Conservation (phyloP, 2,888 invertebrate genomes). For the Gibbula magus region DNA sequence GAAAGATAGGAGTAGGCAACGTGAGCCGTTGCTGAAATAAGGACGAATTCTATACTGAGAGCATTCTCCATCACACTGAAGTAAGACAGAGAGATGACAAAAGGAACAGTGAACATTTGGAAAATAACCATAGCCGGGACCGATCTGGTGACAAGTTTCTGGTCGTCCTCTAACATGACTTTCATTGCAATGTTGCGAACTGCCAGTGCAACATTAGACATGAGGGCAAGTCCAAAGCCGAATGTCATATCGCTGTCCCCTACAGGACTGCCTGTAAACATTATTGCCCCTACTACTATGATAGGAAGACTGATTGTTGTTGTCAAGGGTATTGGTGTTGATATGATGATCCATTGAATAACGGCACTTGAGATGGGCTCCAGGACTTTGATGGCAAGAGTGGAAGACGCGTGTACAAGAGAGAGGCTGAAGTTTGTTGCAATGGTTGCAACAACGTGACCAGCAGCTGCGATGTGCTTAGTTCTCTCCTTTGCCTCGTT, state of each 20-base stretch:
- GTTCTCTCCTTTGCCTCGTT: background rate
- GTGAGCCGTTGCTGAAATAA: constrained; percentile 42
- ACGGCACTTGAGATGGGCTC: constrained; percentile 43
- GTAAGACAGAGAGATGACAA: background rate
- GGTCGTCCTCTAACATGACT: constrained; percentile 4
- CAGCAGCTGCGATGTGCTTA: background rate
- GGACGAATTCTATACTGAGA: background rate
- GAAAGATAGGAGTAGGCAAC: constrained; percentile 50
- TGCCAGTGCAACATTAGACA: constrained; percentile 38
- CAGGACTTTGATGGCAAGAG: constrained; percentile 45
- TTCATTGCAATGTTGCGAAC: constrained; percentile 41
- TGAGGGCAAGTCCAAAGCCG: constrained; percentile 29
- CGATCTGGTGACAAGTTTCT: background rate
- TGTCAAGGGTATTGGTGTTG: constrained; percentile 10
- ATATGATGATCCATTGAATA: constrained; percentile 31
- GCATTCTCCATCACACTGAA: background rate
- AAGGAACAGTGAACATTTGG: background rate
- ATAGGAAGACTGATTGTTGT: constrained; percentile 34
- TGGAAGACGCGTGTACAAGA: constrained; percentile 38
- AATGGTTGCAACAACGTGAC: constrained; percentile 18
- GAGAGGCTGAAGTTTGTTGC: constrained; percentile 44
- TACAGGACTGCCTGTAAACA: constrained; percentile 31
- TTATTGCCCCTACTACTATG: constrained; percentile 33
- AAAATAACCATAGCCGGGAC: background rate
- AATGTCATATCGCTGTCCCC: constrained; percentile 5